Evolutionary conservation across 2,113 vertebrate genomes (phyloP).

Genomic region (Circaetus cinerascens): DNA sequence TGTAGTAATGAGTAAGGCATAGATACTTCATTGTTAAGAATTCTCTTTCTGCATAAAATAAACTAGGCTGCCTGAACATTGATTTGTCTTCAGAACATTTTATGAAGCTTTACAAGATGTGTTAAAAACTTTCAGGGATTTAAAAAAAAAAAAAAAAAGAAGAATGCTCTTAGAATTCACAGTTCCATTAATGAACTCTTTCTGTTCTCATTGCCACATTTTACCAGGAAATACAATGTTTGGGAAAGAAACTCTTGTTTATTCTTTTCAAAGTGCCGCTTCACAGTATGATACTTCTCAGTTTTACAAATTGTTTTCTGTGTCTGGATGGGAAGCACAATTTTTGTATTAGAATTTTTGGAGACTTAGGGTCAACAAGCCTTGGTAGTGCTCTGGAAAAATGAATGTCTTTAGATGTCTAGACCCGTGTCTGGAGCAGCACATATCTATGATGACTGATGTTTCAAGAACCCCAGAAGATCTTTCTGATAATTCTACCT

Average conservation of each 20-base stretch:
- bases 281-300: not conserved
- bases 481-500: not conserved
- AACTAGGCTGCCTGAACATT: not conserved
- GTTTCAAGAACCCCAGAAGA: not conserved
- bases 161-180: not conserved
- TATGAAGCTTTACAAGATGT: not conserved
- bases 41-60: not conserved
- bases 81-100: not conserved
- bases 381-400: not conserved
- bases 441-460: not conserved
- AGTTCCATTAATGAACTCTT: not conserved
- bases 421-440: not conserved
- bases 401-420: not conserved
- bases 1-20: not conserved
- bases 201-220: not conserved
- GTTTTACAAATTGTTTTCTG: not conserved
- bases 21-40: not conserved
- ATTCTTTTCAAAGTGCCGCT: not conserved
- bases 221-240: not conserved
- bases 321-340: not conserved
- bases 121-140: not conserved
- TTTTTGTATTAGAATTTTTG: not conserved
- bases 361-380: not conserved
- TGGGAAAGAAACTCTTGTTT: not conserved
- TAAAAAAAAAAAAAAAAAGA: not conserved